Conservation (phyloP, 1,140 invertebrate genomes). For the Pantala flavescens region DNA sequence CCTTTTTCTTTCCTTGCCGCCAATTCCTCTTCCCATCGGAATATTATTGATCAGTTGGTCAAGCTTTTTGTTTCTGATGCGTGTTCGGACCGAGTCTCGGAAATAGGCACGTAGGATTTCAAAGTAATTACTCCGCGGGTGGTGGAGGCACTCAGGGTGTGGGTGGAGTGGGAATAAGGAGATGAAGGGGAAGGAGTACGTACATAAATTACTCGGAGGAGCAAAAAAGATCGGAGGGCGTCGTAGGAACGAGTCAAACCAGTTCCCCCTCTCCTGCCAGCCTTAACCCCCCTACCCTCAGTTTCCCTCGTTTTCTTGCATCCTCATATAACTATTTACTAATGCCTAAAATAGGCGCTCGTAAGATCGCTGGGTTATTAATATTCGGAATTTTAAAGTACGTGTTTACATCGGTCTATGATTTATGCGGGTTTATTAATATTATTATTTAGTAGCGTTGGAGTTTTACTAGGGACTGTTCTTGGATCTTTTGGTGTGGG, state of each 20-base stretch:
- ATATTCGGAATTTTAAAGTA: too few relatives aligned
- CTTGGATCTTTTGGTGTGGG: too few relatives aligned
- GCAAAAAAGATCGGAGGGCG: neutral
- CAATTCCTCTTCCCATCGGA: neutral
- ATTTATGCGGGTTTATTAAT: too few relatives aligned
- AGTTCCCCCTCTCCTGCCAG: neutral
- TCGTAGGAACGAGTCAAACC: neutral
- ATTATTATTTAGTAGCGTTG: too few relatives aligned
- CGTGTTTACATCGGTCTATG: too few relatives aligned
- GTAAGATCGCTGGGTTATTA: too few relatives aligned
- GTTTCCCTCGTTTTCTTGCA: neutral
- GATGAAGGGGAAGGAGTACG: neutral
- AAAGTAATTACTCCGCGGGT: slow-evolving; percentile 8
- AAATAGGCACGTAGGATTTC: neutral
- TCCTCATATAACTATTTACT: neutral
- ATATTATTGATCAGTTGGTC: slow-evolving; percentile 2
- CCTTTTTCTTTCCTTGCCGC: neutral
- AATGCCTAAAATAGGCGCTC: too few relatives aligned
- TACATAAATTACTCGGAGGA: neutral
- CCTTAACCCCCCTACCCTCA: neutral
- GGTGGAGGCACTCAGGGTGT: neutral
- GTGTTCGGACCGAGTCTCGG: neutral
- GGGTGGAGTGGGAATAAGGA: neutral
- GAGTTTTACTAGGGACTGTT: too few relatives aligned
- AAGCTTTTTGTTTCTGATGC: neutral